A percentile compares a stretch with the other conserved stretches of the same genome.
phyloP scores from a whole-genome alignment of 2,888 invertebrate species.

The Eustalomyia histrio region DNA sequence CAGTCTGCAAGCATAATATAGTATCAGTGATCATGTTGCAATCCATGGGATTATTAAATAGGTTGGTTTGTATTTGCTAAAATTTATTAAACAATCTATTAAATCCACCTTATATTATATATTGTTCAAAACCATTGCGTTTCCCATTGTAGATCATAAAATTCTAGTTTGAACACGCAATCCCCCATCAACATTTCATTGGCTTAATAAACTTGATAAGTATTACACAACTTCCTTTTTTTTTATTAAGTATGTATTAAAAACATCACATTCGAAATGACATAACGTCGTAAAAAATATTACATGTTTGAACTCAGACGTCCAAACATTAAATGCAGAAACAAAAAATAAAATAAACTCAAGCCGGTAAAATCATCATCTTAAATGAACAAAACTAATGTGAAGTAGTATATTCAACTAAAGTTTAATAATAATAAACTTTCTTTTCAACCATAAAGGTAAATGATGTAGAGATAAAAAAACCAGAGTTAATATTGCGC shows the following conservation, averaged over 20 bases:
- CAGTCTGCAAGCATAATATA: too few relatives aligned
- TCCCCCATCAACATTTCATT: not conserved
- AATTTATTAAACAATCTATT: too few relatives aligned
- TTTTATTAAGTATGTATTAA: not conserved
- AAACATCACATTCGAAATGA: constrained; percentile 39
- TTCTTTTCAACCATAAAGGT: constrained; percentile 50
- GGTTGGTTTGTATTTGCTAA: too few relatives aligned
- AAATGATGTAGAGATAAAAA: constrained; percentile 15
- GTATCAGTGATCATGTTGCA: too few relatives aligned
- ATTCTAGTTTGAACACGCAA: too few relatives aligned
- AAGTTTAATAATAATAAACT: constrained; percentile 52
- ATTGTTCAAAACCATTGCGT: too few relatives aligned
- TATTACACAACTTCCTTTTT: constrained; percentile 31
- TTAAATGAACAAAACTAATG: not conserved
- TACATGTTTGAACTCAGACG: constrained; percentile 49
- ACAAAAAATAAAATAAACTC: constrained; percentile 8
- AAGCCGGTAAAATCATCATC: not conserved
- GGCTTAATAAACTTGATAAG: not conserved
- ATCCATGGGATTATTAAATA: too few relatives aligned
- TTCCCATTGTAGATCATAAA: too few relatives aligned
- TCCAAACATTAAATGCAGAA: constrained; percentile 12
- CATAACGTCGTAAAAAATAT: constrained; percentile 51
- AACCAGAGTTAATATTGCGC: not conserved
- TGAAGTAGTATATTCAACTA: constrained; percentile 18
- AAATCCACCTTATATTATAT: too few relatives aligned